Evolutionary conservation across 2,888 invertebrate species (phyloP).

Genomic region (Synergus gifuensis): DNA sequence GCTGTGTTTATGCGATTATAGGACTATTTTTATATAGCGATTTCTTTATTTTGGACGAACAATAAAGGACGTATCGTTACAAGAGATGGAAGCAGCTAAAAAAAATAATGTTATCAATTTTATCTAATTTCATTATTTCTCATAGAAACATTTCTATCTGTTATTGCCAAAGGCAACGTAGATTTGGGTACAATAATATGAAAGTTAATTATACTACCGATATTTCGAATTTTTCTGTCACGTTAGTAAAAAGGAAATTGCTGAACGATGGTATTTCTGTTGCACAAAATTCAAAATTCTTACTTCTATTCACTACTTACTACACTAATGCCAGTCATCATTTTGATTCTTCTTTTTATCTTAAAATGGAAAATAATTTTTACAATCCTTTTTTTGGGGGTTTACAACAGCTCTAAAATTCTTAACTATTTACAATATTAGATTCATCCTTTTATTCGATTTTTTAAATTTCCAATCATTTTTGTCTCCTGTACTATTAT

Average conservation of each 20-base stretch:
- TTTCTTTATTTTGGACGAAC: neutral
- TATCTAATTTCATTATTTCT: neutral
- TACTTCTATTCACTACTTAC: neutral
- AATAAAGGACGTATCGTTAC: constrained; percentile 13
- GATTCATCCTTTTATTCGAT: neutral
- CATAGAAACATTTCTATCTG: neutral
- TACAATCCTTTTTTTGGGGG: too few relatives aligned
- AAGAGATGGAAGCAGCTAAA: constrained; percentile 1
- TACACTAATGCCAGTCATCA: neutral
- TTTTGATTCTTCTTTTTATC: neutral
- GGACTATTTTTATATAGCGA: neutral
- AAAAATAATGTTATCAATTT: neutral
- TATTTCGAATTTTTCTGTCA: neutral
- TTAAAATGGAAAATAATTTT: too few relatives aligned
- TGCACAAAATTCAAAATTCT: neutral
- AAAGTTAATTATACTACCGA: neutral
- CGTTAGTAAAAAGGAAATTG: neutral
- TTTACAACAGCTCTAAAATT: too few relatives aligned
- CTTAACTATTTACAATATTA: too few relatives aligned
- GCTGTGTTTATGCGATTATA: neutral
- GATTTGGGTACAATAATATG: neutral
- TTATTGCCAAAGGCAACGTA: neutral
- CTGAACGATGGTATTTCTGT: neutral
- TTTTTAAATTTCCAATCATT: neutral
- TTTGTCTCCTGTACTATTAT: neutral